These are phyloP conservation scores for Hipparchia sbordonii DNA, from an alignment of 2,888 invertebrate genomes.

Conservation along the genomic window DNA sequence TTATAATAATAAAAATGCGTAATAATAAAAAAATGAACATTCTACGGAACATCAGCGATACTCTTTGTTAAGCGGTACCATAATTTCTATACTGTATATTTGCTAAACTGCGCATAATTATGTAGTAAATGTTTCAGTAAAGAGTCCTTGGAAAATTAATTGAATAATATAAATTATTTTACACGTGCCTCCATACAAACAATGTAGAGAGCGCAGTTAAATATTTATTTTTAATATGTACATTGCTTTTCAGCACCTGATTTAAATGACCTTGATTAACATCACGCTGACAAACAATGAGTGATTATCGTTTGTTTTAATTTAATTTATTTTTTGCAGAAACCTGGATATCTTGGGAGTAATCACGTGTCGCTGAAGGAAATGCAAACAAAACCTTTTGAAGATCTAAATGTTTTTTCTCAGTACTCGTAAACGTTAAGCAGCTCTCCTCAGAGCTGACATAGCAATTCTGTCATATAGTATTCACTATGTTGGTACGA, in stretches of 20 bases:
- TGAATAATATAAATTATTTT: not conserved
- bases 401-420: constrained; percentile 22
- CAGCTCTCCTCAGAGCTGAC: constrained; percentile 13
- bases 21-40: no score
- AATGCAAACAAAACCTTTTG: constrained; percentile 8
- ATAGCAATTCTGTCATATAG: no score
- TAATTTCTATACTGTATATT: not conserved
- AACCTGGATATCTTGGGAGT: not conserved
- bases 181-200: not conserved
- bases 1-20: no score
- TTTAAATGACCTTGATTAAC: not conserved
- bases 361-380: constrained; percentile 2
- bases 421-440: constrained; percentile 31
- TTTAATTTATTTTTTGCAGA: not conserved
- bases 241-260: not conserved
- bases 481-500: no score
- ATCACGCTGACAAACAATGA: not conserved
- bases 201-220: not conserved
- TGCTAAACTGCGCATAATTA: not conserved
- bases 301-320: not conserved
- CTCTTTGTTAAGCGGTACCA: not conserved
- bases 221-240: constrained; percentile 1
- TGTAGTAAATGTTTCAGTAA: constrained; percentile 4
- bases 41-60: no score
- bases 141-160: constrained; percentile 12